Base-by-base conservation (phyloP, 2,113 vertebrate species). In the Cettia cetti region DNA sequence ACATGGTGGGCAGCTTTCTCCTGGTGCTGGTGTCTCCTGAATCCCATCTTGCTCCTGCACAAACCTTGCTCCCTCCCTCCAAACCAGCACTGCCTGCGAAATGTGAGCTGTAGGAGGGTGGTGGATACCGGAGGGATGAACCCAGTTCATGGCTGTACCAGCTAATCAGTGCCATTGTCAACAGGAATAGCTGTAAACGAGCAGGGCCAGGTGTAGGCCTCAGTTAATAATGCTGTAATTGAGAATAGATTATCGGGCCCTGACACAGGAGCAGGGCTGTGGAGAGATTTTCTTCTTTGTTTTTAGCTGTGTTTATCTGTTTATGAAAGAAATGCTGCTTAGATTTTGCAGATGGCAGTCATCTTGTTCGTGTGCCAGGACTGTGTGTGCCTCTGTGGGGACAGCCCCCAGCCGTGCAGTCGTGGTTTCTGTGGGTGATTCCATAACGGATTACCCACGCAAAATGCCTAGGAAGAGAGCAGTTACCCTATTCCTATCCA, bases 111-210 rank as follows among this genome's bases (percentile, higher is more conserved):
- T 15, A 35, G 82, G 65, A 92, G 60, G 33, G 24, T 81, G 79
- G 39, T 81, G 49, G 90, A 23, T 81, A 40, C 37, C 6, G 28
- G 33, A 83, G 60, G 70, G 78, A 95, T 56, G 76, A 87, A 69
- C 92, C 79, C 76, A 45, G 60, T 13, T 49, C 60, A 8, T 15
- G 82, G 82, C 78, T 89, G 49, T 64, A 94, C 79, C 94, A 92
- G 82, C 93, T 95, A 82, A 94, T 96, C 93, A 95, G 82, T 74
- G 82, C 94, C 64, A 95, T 95, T 95, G 92, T 94, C 86, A 79
- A 30, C 79, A 92, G 83, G 53, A 97, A 94, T 92, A 78, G 93
- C 77, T 91, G 71, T 39, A 92, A 96, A 94, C 1, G 37, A 90
- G 60, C 56, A 83, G 78, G 78, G 42, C 89, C 86, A 96, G 90